Base-by-base conservation (phyloP, 2,113 vertebrate genomes). In the Illadopsis cleaveri region DNA sequence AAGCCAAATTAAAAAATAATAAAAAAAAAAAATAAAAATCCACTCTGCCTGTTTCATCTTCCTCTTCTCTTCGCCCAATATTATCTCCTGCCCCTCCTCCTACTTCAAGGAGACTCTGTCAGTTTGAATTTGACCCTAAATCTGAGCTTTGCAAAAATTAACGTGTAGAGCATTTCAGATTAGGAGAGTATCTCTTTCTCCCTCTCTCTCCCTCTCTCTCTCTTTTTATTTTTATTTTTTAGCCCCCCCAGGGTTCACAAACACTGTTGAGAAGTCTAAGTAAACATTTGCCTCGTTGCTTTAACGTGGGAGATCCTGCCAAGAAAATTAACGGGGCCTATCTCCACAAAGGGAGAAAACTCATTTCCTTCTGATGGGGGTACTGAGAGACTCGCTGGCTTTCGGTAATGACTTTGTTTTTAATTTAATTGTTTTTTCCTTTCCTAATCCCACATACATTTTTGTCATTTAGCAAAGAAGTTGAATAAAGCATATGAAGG, bases 121-220 rank as follows among this genome's bases (percentile, higher is more conserved):
- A 60, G 71, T 80, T 97, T 5, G 5, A 47, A 75, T 96, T 86
- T 94, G 76, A 86, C 93, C 85, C 82, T 44, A 78, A 82, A 82
- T 57, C 45, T 85, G 66, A 96, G 87, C 62, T 95, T 79, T 82
- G 84, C 61, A 73, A 93, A 86, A 93, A 96, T 92, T 96, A 96
- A 89, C 1, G 0, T 66, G 58, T 22, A 24, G 16, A 82, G 77
- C 50, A 15, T 60, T 95, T 78, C 89, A 75, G 71, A 92, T 94
- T 78, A 92, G 82, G 72, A 83, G 8, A 77, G 54, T 78, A 18
- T 58, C 3, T 72, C 20, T 30, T 13, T 45, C 30, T 15, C 12
- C 37, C 10, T 22, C 10, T 28, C 15, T 16, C n/a, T 30, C 28
- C 15, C 45, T 40, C 19, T 33, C 25, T 50, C 4, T 37, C 15